Conservation (phyloP, 1,140 invertebrate species). For the Lerema accius region DNA sequence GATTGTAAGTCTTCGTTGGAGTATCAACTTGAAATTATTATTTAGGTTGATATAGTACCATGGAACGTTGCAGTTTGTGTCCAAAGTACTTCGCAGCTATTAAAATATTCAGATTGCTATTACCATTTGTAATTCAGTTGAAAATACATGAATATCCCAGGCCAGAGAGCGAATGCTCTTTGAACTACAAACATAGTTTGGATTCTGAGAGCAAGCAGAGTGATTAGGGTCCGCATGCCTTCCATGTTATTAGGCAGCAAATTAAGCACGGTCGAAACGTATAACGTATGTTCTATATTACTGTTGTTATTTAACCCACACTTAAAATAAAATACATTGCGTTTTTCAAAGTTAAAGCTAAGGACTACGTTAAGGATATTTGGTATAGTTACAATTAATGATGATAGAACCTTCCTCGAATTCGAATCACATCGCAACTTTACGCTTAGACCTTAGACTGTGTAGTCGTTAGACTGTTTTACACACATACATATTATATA, state of each 20-base stretch:
- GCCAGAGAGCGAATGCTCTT: slow-evolving; percentile 7
- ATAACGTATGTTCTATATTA: not conserved
- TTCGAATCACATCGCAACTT: too few relatives aligned
- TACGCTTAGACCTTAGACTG: too few relatives aligned
- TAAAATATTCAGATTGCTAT: slow-evolving; percentile 40
- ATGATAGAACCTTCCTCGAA: too few relatives aligned
- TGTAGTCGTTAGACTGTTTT: too few relatives aligned
- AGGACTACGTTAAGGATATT: too few relatives aligned
- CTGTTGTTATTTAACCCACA: too few relatives aligned
- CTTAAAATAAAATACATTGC: too few relatives aligned
- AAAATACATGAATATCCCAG: slow-evolving; percentile 33
- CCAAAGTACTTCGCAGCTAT: slow-evolving; percentile 6
- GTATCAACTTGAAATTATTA: not conserved
- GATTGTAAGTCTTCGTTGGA: too few relatives aligned
- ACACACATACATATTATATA: too few relatives aligned
- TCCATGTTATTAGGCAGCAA: not conserved
- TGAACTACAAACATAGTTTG: slow-evolving; percentile 3
- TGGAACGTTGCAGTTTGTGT: not conserved
- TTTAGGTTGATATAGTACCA: not conserved
- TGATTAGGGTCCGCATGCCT: slow-evolving; percentile 1
- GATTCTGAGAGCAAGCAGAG: not conserved
- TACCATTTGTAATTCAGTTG: slow-evolving; percentile 43
- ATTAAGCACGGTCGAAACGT: not conserved
- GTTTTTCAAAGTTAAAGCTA: too few relatives aligned
- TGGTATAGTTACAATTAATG: too few relatives aligned